Percentiles rank a stretch among this genome's conserved stretches.
Conservation (phyloP, 2,888 invertebrate genomes). For the Mimachlamys varia region DNA sequence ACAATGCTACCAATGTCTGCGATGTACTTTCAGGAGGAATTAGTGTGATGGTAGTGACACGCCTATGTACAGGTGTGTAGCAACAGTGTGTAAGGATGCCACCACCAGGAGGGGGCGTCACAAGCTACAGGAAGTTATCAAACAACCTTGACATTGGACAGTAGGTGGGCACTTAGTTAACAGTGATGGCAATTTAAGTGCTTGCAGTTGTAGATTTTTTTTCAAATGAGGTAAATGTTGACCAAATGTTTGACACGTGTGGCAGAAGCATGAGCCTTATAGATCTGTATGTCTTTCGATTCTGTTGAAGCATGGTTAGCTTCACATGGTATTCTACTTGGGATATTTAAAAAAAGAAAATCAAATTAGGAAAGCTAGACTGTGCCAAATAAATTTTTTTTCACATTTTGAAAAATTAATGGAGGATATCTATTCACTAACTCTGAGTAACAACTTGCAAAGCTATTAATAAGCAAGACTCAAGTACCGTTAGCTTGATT, state of each 20-base stretch:
- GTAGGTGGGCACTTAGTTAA: neutral
- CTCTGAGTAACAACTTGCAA: too few species aligned
- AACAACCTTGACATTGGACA: neutral
- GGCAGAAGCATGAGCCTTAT: neutral
- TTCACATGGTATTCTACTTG: neutral
- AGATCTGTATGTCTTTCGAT: neutral
- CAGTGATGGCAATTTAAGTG: slow-evolving; percentile 7
- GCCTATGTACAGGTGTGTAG: neutral
- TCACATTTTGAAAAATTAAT: too few species aligned
- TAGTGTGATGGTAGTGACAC: slow-evolving; percentile 4
- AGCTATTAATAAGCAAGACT: too few species aligned
- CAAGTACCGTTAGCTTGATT: too few species aligned
- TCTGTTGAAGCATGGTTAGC: neutral
- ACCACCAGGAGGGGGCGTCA: neutral
- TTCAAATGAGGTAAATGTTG: slow-evolving; percentile 13
- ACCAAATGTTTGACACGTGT: slow-evolving; percentile 23
- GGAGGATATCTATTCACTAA: too few species aligned
- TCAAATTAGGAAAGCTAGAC: too few species aligned
- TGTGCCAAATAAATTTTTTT: too few species aligned
- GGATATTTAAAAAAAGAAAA: too few species aligned
- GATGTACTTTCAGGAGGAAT: neutral
- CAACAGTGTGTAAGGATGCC: neutral
- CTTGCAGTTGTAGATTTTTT: neutral
- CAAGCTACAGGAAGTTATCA: neutral
- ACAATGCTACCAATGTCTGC: neutral